Percentiles rank a stretch among this genome's conserved stretches.
phyloP scores from a whole-genome alignment of 2,888 invertebrate genomes.

The Trissoscelio sp. region DNA sequence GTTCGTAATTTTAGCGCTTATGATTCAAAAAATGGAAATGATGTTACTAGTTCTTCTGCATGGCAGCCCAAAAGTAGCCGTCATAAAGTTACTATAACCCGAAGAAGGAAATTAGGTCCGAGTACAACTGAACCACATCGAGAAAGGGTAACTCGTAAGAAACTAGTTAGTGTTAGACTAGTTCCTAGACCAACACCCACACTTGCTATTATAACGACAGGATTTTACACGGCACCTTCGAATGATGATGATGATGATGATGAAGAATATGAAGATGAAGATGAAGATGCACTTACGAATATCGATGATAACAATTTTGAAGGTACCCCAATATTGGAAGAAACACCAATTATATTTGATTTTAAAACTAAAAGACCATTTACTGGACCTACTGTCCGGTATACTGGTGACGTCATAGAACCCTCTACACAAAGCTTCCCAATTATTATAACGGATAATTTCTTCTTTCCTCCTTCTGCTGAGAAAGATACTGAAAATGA shows the following conservation, averaged over 20 bases:
- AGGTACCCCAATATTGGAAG: constrained; percentile 75
- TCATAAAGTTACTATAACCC: constrained; percentile 81
- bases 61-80: constrained; percentile 67
- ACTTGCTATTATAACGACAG: constrained; percentile 81
- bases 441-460: constrained; percentile 81
- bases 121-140: constrained; percentile 69
- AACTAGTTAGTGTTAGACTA: constrained; percentile 79
- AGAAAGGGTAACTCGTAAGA: constrained; percentile 79
- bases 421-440: constrained; percentile 71
- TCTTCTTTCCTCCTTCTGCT: constrained; percentile 77
- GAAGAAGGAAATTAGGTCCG: constrained; percentile 78
- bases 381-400: background rate
- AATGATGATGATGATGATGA: constrained; percentile 73
- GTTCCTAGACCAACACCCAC: constrained; percentile 76
- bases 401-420: constrained; percentile 42
- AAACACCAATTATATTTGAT: constrained; percentile 75
- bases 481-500: constrained; percentile 22
- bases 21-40: constrained; percentile 31
- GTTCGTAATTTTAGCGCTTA: constrained; percentile 73
- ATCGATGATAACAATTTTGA: constrained; percentile 63
- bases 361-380: constrained; percentile 68
- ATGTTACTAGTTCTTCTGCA: constrained; percentile 16
- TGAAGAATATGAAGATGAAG: constrained; percentile 70
- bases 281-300: constrained; percentile 37
- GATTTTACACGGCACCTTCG: constrained; percentile 78